Conservation (phyloP, 2,797 vertebrate genomes). For the Pangasius djambal region DNA sequence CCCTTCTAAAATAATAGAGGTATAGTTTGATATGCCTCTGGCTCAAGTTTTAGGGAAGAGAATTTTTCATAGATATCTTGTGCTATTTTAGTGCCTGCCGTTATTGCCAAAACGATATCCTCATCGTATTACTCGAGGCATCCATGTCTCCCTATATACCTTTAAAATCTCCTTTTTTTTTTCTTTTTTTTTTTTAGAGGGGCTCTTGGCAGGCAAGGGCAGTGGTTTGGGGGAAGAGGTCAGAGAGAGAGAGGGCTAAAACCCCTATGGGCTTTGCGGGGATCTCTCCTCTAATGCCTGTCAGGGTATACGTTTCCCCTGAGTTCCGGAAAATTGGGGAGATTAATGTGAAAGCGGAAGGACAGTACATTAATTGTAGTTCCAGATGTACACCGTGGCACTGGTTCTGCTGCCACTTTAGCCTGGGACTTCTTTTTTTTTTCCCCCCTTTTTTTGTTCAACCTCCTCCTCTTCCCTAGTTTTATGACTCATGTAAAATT, state of each 20-base stretch:
- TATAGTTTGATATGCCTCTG: neutral
- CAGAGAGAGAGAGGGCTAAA: slow-evolving; percentile 51
- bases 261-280: slow-evolving; percentile 62
- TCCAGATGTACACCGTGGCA: slow-evolving; percentile 71
- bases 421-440: slow-evolving; percentile 53
- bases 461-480: slow-evolving; percentile 48
- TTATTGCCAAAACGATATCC: slow-evolving; percentile 64
- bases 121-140: slow-evolving; percentile 48
- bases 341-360: slow-evolving; percentile 76
- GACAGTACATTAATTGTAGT: slow-evolving; percentile 73
- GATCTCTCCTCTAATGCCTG: slow-evolving; percentile 66
- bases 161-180: slow-evolving; percentile 34
- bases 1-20: neutral
- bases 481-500: slow-evolving; percentile 78
- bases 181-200: neutral
- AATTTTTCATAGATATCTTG: slow-evolving; percentile 33
- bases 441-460: slow-evolving; percentile 37
- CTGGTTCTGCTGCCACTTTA: slow-evolving; percentile 55
- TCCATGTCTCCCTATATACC: slow-evolving; percentile 51
- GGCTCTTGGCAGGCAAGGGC: slow-evolving; percentile 39
- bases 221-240: slow-evolving; percentile 42
- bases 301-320: slow-evolving; percentile 70
- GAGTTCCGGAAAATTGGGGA: slow-evolving; percentile 77
- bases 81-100: slow-evolving; percentile 51
- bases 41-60: slow-evolving; percentile 8